These are phyloP conservation scores for Syngnathus acus DNA, from an alignment of 2,797 vertebrate genomes.

Conservation along the genomic window DNA sequence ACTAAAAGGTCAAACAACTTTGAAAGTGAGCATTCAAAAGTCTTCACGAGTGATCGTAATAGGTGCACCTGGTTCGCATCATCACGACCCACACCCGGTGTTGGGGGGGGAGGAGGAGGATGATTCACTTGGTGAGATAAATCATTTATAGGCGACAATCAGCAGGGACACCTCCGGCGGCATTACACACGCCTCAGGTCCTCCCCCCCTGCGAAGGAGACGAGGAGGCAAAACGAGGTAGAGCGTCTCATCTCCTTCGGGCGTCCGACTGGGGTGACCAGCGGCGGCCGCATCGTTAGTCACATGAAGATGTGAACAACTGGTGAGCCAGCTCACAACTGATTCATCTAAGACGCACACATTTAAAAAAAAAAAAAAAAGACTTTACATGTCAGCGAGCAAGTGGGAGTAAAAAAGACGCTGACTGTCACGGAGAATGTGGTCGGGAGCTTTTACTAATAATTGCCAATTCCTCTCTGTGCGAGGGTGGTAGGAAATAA, in stretches of 20 bases:
- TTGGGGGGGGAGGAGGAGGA: too few relatives aligned
- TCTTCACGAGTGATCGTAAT: slow-evolving; percentile 4
- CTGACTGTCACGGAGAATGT: slow-evolving; percentile 19
- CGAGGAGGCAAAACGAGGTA: slow-evolving; percentile 17
- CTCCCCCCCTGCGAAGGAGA: slow-evolving; percentile 20
- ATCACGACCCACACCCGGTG: slow-evolving; percentile 35
- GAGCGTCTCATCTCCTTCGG: slow-evolving; percentile 15
- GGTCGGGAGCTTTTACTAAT: slow-evolving; percentile 21
- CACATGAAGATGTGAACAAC: neutral
- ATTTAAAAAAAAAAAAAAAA: neutral
- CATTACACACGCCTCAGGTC: slow-evolving; percentile 5
- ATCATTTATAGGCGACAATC: slow-evolving; percentile 34
- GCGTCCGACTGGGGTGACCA: slow-evolving; percentile 19
- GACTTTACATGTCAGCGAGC: slow-evolving; percentile 7
- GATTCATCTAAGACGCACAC: slow-evolving; percentile 7
- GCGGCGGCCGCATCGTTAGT: slow-evolving; percentile 50
- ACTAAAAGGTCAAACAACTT: neutral
- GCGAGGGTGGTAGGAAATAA: neutral
- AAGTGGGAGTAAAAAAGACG: slow-evolving; percentile 34
- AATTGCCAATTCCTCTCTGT: slow-evolving; percentile 13
- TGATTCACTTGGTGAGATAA: slow-evolving; percentile 44
- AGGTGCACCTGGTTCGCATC: slow-evolving; percentile 59
- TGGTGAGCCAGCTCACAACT: neutral
- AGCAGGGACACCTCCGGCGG: slow-evolving; percentile 16
- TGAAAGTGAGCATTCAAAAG: neutral